Conservation (phyloP, 2,113 vertebrate genomes). For the Tylochromis polylepis region DNA sequence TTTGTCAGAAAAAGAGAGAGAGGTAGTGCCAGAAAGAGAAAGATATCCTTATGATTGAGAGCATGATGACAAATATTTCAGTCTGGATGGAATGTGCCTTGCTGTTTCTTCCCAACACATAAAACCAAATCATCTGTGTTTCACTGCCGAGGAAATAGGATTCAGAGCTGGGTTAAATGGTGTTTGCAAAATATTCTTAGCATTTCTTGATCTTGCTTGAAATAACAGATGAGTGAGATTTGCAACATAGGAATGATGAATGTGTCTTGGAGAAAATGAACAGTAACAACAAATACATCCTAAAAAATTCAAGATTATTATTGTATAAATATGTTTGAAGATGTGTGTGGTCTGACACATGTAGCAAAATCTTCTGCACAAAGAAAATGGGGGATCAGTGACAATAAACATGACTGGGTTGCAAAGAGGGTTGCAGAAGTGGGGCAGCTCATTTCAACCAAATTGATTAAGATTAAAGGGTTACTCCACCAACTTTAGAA, state of each 20-base stretch:
- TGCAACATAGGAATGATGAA: not conserved
- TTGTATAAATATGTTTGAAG: not conserved
- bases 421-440: not conserved
- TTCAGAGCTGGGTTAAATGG: constrained; percentile 16
- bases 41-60: not conserved
- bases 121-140: constrained; percentile 45
- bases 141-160: not conserved
- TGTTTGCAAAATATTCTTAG: constrained; percentile 30
- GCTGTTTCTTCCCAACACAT: constrained; percentile 2
- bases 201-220: not conserved
- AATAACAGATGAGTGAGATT: constrained; percentile 31
- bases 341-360: not conserved
- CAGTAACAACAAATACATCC: not conserved
- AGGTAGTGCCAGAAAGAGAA: not conserved
- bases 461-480: not conserved
- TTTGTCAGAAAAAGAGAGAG: constrained; percentile 33
- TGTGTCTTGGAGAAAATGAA: not conserved
- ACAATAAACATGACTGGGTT: not conserved
- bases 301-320: not conserved
- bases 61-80: constrained; percentile 46
- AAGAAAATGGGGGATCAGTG: not conserved
- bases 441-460: not conserved
- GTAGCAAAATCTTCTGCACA: not conserved
- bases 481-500: not conserved
- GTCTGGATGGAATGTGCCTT: constrained; percentile 29